Percentiles rank a stretch among this genome's conserved stretches.
These are phyloP conservation scores for Cheilosia vulpina DNA, from an alignment of 2,888 invertebrate species.

Conservation along the genomic window DNA sequence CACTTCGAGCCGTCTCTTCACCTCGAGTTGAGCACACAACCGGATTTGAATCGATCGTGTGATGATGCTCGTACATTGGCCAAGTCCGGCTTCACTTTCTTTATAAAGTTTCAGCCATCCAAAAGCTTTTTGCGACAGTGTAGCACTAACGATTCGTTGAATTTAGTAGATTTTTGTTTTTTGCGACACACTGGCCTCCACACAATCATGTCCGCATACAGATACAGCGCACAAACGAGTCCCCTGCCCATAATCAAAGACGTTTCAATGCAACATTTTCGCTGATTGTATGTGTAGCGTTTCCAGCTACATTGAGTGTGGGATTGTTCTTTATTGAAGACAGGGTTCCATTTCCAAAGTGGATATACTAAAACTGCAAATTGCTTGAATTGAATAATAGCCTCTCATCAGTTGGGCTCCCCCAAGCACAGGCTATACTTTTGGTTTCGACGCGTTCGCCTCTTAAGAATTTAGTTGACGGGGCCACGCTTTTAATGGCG, in stretches of 20 bases:
- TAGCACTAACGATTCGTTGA: background rate
- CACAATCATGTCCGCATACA: constrained; percentile 8
- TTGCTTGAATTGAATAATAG: constrained; percentile 56
- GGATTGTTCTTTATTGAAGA: constrained; percentile 14
- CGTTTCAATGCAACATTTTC: background rate
- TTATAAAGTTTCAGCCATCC: background rate
- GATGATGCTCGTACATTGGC: background rate
- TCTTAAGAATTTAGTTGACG: background rate
- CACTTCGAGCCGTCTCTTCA: background rate
- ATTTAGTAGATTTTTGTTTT: background rate
- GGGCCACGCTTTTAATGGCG: background rate
- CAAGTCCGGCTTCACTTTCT: constrained; percentile 1
- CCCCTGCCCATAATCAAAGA: background rate
- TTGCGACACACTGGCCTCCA: background rate
- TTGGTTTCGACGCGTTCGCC: constrained; percentile 5
- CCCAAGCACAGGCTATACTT: background rate
- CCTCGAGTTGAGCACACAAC: background rate
- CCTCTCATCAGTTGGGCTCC: constrained; percentile 3
- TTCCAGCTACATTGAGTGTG: background rate
- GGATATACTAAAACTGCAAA: constrained; percentile 14
- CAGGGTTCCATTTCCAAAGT: background rate
- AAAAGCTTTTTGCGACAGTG: background rate
- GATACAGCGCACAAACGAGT: background rate
- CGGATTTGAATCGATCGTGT: background rate
- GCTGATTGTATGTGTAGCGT: background rate